These are phyloP conservation scores for Mesitornis unicolor DNA, from an alignment of 2,113 vertebrate genomes.

Conservation along the genomic window DNA sequence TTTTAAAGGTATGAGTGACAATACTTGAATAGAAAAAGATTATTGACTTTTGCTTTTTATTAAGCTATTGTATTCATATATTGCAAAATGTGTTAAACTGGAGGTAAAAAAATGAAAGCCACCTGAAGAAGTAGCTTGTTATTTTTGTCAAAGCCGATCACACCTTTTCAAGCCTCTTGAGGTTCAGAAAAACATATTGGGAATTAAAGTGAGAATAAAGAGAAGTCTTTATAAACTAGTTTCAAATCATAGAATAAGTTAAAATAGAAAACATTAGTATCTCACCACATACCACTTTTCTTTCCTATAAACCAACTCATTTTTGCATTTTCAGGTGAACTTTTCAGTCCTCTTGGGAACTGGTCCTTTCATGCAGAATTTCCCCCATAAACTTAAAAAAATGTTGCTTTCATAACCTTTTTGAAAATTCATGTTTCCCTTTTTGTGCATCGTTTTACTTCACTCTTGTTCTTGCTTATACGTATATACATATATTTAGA, in stretches of 20 bases:
- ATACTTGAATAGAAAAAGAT: neutral
- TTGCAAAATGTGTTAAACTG: neutral
- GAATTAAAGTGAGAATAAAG: neutral
- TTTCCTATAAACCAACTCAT: neutral
- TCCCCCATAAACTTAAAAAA: neutral
- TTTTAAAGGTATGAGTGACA: neutral
- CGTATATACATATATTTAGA: neutral
- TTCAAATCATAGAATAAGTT: neutral
- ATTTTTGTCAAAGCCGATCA: conserved; percentile 19
- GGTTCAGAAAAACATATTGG: neutral
- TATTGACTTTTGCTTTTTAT: neutral
- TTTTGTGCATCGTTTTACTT: neutral
- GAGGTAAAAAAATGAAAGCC: neutral
- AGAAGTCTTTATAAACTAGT: neutral
- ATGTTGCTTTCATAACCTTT: neutral
- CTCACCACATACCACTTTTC: neutral
- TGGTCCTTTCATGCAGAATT: neutral
- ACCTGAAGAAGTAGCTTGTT: neutral
- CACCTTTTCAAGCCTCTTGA: neutral
- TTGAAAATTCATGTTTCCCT: neutral
- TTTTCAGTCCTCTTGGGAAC: neutral
- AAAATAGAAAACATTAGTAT: neutral
- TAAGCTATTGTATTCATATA: conserved; percentile 1
- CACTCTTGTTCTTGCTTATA: neutral
- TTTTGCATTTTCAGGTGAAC: neutral